Conservation (phyloP, 2,113 vertebrate genomes). For the Petromus typicus region DNA sequence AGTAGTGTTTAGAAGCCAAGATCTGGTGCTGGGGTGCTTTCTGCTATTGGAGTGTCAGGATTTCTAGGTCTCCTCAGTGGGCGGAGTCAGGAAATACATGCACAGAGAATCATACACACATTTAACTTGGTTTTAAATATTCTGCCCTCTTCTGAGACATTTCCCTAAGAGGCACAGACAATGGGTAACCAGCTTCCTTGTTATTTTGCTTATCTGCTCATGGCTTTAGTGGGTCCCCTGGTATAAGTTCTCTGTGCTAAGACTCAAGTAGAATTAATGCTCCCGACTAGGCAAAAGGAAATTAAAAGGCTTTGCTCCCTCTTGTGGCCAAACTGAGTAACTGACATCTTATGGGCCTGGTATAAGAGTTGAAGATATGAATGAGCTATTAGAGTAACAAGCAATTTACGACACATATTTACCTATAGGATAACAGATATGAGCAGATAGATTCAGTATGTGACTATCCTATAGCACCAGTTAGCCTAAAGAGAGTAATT, state of each 20-base stretch:
- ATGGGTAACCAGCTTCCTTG: neutral
- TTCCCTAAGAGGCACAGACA: neutral
- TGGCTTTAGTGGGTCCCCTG: neutral
- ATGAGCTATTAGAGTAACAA: neutral
- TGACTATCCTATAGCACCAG: neutral
- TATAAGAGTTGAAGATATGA: neutral
- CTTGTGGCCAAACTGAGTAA: conserved; percentile 72
- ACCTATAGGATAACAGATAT: neutral
- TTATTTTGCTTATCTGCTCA: neutral
- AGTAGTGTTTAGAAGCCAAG: conserved; percentile 66
- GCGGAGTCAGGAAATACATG: neutral
- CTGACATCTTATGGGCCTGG: neutral
- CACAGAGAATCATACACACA: neutral
- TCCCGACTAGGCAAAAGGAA: conserved; percentile 33
- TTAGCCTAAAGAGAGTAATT: neutral
- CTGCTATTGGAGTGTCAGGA: neutral
- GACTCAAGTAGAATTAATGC: neutral
- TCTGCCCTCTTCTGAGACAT: neutral
- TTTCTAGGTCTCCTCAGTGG: neutral
- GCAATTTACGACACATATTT: neutral
- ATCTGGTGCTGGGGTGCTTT: conserved; percentile 17
- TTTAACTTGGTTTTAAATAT: conserved; percentile 29
- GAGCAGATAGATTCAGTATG: neutral
- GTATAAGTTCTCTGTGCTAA: neutral
- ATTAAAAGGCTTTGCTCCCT: conserved; percentile 78